Base-by-base conservation (phyloP, 2,113 vertebrate species). In the Indicator maculatus region DNA sequence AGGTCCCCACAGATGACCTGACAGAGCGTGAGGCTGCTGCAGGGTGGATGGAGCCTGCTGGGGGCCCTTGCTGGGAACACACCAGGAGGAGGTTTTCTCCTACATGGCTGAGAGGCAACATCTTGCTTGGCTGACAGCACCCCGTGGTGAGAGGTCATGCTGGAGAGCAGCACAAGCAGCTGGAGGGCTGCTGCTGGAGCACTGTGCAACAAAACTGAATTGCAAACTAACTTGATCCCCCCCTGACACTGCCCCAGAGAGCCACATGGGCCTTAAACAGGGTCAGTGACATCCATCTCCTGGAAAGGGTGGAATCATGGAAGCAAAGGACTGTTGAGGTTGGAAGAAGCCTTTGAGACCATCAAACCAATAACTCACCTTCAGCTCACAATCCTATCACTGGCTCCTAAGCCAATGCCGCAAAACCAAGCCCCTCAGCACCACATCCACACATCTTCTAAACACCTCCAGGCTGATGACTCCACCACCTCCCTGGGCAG, bases 21-120 rank as follows among this genome's bases (percentile, higher is more conserved):
- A 31, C 47, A 52, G 24, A 9, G 41, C 8, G 31, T 5, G 36
- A 73, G n/a, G 87, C 44, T 70, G 47, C 45, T 19, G 65, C 1
- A 1, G 33, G 41, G 55, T 0, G 3, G 63, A 31, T 2, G 5
- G 38, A 21, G 52, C 21, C 66, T 19, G 66, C 82, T 2, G 2
- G 39, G 77, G 33, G 23, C 26, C 60, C 41, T 41, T 2, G 4
- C 66, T 63, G 65, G 72, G 81, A 69, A 56, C 41, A 45, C 0
- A 1, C 50, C 0, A 1, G 58, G 76, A 82, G 69, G 52, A 36
- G 5, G 44, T 5, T 45, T 58, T 12, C 64, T 83, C 47, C 60
- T 50, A 17, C 17, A 1, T 7, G 28, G 23, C 95, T 47, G 45
- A 24, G 70, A 77, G 83, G 50, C 19, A 70, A 59, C 47, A 23